phyloP scores from a whole-genome alignment of 2,797 vertebrate species.

The Pangasius mekongensis region DNA sequence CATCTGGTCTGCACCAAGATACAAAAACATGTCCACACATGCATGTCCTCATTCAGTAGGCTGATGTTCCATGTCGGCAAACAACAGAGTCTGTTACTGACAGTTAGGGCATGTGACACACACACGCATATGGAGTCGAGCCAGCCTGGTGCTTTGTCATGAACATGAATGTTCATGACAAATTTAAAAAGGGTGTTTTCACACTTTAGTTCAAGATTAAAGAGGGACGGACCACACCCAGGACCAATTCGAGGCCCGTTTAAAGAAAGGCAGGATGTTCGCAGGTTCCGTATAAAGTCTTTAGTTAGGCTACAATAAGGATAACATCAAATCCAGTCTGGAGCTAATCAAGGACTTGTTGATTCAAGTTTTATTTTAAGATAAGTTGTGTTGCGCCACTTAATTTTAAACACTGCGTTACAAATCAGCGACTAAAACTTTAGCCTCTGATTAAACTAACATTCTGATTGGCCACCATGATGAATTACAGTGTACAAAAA shows the following conservation, averaged over 20 bases:
- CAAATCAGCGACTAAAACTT: background rate
- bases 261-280: background rate
- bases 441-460: background rate
- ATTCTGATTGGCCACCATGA: background rate
- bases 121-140: background rate
- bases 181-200: background rate
- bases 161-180: background rate
- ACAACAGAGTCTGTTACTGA: slow-evolving; percentile 36
- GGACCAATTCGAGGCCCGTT: background rate
- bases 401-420: background rate
- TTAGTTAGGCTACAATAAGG: background rate
- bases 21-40: background rate
- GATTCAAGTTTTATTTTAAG: background rate
- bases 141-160: slow-evolving; percentile 29
- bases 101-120: slow-evolving; percentile 9
- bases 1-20: background rate
- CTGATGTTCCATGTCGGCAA: background rate
- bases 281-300: background rate
- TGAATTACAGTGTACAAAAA: background rate
- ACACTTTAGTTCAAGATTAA: background rate
- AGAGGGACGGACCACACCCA: background rate
- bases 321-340: background rate
- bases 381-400: background rate
- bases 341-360: background rate
- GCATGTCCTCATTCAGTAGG: background rate